These are phyloP conservation scores for Nothocercus julius DNA, from an alignment of 2,113 vertebrate genomes.

Conservation along the genomic window DNA sequence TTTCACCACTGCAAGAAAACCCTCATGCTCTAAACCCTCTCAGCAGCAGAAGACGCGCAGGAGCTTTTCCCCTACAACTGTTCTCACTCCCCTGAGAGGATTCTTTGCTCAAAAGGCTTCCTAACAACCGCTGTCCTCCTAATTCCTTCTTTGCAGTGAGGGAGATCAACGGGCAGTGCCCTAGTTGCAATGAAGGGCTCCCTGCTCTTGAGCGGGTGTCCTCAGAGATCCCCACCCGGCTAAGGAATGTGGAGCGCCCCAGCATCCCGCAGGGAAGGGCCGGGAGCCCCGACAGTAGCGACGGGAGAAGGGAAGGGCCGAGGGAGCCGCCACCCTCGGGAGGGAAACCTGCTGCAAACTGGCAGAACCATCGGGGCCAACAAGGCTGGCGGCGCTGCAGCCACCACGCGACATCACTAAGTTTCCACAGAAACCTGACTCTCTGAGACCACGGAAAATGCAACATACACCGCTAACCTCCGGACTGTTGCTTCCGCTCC, in stretches of 20 bases:
- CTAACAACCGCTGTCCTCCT: neutral
- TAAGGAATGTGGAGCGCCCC: too few relatives aligned
- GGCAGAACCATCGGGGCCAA: too few relatives aligned
- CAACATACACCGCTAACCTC: neutral
- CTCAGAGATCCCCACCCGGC: rapidly evolving
- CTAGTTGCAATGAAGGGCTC: neutral
- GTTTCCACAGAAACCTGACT: neutral
- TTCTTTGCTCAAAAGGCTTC: neutral
- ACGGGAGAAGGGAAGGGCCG: too few relatives aligned
- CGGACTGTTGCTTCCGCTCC: too few relatives aligned
- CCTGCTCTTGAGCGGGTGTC: too few relatives aligned
- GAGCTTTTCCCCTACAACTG: neutral
- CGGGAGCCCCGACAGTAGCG: neutral
- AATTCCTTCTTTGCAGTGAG: neutral
- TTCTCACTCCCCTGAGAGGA: neutral
- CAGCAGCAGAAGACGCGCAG: neutral
- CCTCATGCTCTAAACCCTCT: neutral
- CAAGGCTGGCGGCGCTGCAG: neutral
- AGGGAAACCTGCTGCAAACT: neutral
- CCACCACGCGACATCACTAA: neutral
- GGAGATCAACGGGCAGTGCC: neutral
- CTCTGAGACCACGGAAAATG: neutral
- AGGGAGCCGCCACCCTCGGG: neutral
- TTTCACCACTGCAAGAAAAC: neutral
- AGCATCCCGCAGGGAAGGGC: neutral